These are phyloP conservation scores for Bujurquina vittata DNA, from an alignment of 2,113 vertebrate species.

Conservation along the genomic window DNA sequence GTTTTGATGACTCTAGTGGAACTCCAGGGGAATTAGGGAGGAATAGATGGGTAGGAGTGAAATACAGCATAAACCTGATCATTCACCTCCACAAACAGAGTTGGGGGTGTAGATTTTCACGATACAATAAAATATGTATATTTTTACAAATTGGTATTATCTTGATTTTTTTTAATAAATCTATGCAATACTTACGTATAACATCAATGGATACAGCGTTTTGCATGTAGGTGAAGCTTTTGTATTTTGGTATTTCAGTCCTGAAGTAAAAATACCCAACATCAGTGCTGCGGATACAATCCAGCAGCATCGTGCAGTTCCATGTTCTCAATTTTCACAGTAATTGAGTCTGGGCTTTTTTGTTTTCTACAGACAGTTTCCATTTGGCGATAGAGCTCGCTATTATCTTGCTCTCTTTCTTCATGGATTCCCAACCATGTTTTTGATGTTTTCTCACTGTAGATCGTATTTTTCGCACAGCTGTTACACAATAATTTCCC, in stretches of 20 bases:
- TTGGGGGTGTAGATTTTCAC: background rate
- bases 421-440: slow-evolving; percentile 7
- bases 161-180: background rate
- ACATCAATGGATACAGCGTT: background rate
- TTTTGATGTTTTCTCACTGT: too few species aligned
- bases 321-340: fast-evolving
- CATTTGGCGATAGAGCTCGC: background rate
- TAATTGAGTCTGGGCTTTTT: background rate
- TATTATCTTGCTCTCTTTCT: background rate
- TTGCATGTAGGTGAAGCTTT: background rate
- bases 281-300: background rate
- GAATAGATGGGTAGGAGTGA: background rate
- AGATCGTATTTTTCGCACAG: too few species aligned
- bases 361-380: background rate
- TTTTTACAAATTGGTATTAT: fast-evolving
- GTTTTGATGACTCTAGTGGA: background rate
- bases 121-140: background rate
- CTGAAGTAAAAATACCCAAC: slow-evolving; percentile 30
- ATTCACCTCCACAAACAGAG: background rate
- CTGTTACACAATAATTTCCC: too few species aligned
- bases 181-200: background rate
- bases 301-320: slow-evolving; percentile 29
- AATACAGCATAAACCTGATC: background rate
- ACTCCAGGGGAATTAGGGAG: background rate
- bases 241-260: background rate